phyloP scores from a whole-genome alignment of 1,140 invertebrate genomes.

The Dendroctonus valens region DNA sequence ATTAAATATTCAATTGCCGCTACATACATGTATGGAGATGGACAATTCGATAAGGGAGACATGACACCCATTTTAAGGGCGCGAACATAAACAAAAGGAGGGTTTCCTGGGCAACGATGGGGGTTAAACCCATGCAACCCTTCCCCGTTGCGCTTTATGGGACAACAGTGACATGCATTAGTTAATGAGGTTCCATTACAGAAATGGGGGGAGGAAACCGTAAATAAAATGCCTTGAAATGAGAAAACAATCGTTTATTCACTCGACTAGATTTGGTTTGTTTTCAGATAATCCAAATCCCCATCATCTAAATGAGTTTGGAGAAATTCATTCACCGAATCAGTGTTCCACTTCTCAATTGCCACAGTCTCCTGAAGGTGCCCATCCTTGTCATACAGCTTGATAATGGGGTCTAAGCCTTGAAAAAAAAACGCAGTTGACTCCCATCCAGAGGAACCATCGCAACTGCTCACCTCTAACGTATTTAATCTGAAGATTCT shows the following conservation, averaged over 20 bases:
- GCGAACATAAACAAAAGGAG: too few relatives aligned
- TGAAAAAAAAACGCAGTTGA: neutral
- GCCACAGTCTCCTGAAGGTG: constrained; percentile 83
- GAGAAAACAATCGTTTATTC: neutral
- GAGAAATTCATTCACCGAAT: constrained; percentile 92
- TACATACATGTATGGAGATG: too few relatives aligned
- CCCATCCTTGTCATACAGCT: constrained; percentile 79
- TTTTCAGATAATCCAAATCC: constrained; percentile 59
- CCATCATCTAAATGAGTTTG: constrained; percentile 72
- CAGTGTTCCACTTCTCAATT: constrained; percentile 97
- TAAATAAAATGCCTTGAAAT: neutral
- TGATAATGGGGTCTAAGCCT: constrained; percentile 87
- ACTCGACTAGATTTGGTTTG: constrained; percentile 50
- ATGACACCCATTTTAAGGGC: too few relatives aligned
- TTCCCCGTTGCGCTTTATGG: neutral
- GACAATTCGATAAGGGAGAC: too few relatives aligned
- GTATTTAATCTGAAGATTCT: constrained; percentile 86
- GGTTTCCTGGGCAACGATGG: neutral
- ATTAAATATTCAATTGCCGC: too few relatives aligned
- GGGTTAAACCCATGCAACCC: neutral
- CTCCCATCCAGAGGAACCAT: neutral
- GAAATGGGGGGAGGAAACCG: neutral
- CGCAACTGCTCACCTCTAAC: constrained; percentile 59
- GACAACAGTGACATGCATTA: neutral
- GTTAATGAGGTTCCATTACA: neutral